Percentiles rank a stretch among this genome's conserved stretches.
These are phyloP conservation scores for Malaclemys terrapin DNA, from an alignment of 2,113 vertebrate species.

Conservation along the genomic window DNA sequence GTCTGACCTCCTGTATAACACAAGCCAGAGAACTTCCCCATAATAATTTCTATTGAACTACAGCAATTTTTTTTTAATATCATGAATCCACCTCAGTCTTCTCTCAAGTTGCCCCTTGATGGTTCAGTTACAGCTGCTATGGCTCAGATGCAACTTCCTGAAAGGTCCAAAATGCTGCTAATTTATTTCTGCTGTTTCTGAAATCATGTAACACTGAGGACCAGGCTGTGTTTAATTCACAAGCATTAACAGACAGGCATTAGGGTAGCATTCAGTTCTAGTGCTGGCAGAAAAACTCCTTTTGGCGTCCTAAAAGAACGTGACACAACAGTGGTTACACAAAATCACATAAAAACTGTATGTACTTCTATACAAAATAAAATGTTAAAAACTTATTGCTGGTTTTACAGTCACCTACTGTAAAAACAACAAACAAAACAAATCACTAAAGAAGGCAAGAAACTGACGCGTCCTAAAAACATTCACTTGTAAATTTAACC, in stretches of 20 bases:
- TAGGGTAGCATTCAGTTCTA: constrained; percentile 10
- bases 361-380: background rate
- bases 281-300: background rate
- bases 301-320: constrained; percentile 65
- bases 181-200: constrained; percentile 55
- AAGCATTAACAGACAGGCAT: background rate
- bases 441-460: background rate
- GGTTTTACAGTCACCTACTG: background rate
- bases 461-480: background rate
- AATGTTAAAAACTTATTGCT: background rate
- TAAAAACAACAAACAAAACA: background rate
- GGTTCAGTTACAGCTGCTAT: constrained; percentile 53
- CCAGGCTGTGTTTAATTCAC: constrained; percentile 10
- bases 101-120: constrained; percentile 27
- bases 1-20: too few relatives aligned
- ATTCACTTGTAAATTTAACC: background rate
- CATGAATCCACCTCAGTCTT: background rate
- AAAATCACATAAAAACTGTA: background rate
- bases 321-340: constrained; percentile 11
- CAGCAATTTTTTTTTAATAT: background rate
- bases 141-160: constrained; percentile 56
- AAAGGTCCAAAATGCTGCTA: constrained; percentile 58
- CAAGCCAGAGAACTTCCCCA: too few relatives aligned
- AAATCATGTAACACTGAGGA: constrained; percentile 20
- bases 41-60: too few relatives aligned